A percentile compares a stretch with the other conserved stretches of the same genome.
These are phyloP conservation scores for Agonopterix arenella DNA, from an alignment of 2,888 invertebrate species.

Conservation along the genomic window DNA sequence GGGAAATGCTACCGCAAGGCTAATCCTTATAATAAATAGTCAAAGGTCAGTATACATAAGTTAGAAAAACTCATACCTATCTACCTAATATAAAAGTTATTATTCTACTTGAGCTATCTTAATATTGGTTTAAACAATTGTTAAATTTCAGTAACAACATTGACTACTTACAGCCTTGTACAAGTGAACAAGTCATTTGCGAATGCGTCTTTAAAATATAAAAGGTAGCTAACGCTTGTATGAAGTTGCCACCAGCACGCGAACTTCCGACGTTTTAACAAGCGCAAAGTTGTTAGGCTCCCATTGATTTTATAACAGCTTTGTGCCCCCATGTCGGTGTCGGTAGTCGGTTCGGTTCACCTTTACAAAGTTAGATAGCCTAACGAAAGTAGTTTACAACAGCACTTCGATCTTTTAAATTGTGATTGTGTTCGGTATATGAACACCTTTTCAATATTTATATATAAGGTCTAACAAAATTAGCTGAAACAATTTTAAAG, in stretches of 20 bases:
- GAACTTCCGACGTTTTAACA: conserved; percentile 48
- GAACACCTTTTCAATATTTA: too few relatives aligned
- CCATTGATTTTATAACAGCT: conserved; percentile 54
- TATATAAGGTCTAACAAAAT: too few relatives aligned
- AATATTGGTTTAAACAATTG: too few relatives aligned
- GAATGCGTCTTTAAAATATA: conserved; percentile 1
- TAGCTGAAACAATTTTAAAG: too few relatives aligned
- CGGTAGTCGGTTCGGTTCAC: conserved; percentile 2
- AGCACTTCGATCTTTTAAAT: conserved; percentile 28
- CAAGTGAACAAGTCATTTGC: not conserved
- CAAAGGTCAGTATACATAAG: too few relatives aligned
- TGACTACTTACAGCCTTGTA: too few relatives aligned
- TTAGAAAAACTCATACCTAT: too few relatives aligned
- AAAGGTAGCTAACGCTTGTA: conserved; percentile 3
- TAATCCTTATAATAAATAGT: too few relatives aligned
- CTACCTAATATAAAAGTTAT: too few relatives aligned
- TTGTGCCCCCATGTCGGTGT: conserved; percentile 23
- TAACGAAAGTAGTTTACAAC: conserved; percentile 40
- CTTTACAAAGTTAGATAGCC: conserved; percentile 47
- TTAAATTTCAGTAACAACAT: too few relatives aligned
- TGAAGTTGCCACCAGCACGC: conserved; percentile 34
- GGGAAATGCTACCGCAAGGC: too few relatives aligned
- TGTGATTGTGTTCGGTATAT: not conserved
- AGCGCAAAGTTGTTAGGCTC: conserved; percentile 47
- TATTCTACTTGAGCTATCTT: too few relatives aligned